Conservation (phyloP, 30 jellyfish, hydroid and myxozoan species). For the Aurelia coerulea region DNA sequence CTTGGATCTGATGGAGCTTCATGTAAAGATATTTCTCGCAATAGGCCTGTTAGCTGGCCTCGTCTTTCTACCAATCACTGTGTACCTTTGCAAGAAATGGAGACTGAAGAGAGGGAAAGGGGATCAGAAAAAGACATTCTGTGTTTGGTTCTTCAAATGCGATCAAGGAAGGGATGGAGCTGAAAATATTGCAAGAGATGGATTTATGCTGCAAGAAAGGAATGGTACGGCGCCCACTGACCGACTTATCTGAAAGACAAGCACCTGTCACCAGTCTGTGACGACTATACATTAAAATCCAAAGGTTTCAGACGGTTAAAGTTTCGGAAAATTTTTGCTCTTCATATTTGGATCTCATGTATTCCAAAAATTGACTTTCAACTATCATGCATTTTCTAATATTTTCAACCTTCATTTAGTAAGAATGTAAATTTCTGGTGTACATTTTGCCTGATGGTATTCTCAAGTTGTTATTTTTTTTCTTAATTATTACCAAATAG, state of each 20-base stretch:
- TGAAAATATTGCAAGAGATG: background rate
- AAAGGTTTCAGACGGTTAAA: background rate
- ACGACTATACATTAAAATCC: background rate
- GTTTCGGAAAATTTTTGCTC: background rate
- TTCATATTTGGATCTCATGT: no score
- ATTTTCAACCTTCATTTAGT: no score
- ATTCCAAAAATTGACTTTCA: no score
- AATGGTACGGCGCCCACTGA: slow-evolving; percentile 24
- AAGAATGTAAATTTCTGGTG: no score
- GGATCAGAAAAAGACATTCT: slow-evolving; percentile 24
- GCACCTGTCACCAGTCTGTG: background rate
- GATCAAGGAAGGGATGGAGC: slow-evolving; percentile 36
- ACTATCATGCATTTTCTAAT: no score
- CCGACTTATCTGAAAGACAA: background rate
- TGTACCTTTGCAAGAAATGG: slow-evolving; percentile 19
- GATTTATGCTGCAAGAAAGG: background rate
- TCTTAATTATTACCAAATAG: no score
- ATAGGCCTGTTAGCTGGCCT: slow-evolving; percentile 34
- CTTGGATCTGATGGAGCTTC: slow-evolving; percentile 51
- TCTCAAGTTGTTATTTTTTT: no score
- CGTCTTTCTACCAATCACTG: slow-evolving; percentile 30
- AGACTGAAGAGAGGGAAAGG: slow-evolving; percentile 14
- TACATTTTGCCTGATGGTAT: no score
- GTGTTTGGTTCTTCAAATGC: slow-evolving; percentile 62
- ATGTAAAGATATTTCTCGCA: slow-evolving; percentile 8